phyloP scores from a whole-genome alignment of 2,888 invertebrate species.

The Troilus luridus region DNA sequence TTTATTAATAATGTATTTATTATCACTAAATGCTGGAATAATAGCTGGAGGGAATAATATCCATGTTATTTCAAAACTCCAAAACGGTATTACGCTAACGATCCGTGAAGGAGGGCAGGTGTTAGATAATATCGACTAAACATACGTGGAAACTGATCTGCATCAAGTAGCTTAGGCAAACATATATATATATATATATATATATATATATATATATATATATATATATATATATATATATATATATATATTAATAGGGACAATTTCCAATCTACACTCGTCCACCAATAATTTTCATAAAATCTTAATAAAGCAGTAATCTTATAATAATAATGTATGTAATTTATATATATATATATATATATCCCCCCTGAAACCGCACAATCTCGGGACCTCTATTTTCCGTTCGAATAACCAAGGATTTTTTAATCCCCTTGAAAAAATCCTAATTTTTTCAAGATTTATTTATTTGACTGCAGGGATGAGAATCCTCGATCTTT shows the following conservation, averaged over 20 bases:
- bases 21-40: neutral
- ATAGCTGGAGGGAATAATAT: neutral
- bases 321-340: no score
- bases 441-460: no score
- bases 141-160: slow-evolving; percentile 6
- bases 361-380: no score
- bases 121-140: slow-evolving; percentile 25
- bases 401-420: no score
- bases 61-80: neutral
- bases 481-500: no score
- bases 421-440: no score
- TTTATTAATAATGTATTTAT: neutral
- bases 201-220: no score
- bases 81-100: neutral
- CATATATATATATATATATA: no score
- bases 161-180: neutral
- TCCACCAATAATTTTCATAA: neutral
- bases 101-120: neutral
- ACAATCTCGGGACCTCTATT: no score
- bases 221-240: neutral
- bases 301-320: no score
- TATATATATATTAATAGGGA: neutral
- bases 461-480: no score
- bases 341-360: no score
- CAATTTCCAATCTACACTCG: neutral